These are phyloP conservation scores for Neria commutata DNA, from an alignment of 2,888 invertebrate genomes.

Conservation along the genomic window DNA sequence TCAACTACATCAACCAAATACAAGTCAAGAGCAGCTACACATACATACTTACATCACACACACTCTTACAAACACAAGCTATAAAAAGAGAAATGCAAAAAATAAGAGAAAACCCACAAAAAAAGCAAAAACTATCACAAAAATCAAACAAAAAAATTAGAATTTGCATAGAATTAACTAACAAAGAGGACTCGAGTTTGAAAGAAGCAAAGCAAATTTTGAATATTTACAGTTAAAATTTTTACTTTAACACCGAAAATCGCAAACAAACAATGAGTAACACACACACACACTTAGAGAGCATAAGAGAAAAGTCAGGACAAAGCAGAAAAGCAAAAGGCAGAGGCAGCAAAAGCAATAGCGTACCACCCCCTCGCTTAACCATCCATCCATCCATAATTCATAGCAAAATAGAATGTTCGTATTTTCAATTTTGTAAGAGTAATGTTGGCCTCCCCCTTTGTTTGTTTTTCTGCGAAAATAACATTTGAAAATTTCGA, in stretches of 20 bases:
- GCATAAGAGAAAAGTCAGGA: constrained; percentile 36
- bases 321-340: too few species aligned
- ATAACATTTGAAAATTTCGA: neutral
- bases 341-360: too few species aligned
- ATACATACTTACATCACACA: neutral
- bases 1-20: constrained; percentile 31
- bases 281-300: constrained; percentile 29
- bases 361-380: too few species aligned
- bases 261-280: constrained; percentile 21
- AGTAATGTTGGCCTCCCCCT: too few species aligned
- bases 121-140: constrained; percentile 5
- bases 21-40: constrained; percentile 22
- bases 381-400: too few species aligned
- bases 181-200: constrained; percentile 18
- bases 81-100: constrained; percentile 32
- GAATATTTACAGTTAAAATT: neutral
- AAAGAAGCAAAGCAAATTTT: constrained; percentile 11
- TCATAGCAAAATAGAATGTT: too few species aligned
- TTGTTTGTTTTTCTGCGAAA: too few species aligned
- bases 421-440: too few species aligned
- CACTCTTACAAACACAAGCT: constrained; percentile 9
- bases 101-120: constrained; percentile 18
- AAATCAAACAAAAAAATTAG: constrained; percentile 27
- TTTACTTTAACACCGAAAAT: constrained; percentile 42
- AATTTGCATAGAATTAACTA: constrained; percentile 11